phyloP scores from a whole-genome alignment of 1,140 invertebrate species.

The Monochamus saltuarius region DNA sequence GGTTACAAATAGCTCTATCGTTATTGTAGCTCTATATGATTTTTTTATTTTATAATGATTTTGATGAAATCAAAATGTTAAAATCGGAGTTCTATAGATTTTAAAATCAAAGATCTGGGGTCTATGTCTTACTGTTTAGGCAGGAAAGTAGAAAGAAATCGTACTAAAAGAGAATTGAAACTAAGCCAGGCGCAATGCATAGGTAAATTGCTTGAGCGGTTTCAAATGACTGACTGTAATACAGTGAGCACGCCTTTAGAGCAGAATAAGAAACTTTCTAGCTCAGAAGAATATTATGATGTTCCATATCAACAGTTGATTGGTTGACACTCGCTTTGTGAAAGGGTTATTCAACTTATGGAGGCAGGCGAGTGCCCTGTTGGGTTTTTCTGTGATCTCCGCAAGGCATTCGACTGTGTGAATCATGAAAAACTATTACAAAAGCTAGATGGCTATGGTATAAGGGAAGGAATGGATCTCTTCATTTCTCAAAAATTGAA shows the following conservation, averaged over 20 bases:
- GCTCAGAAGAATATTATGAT: slow-evolving; percentile 26
- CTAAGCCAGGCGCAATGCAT: slow-evolving; percentile 48
- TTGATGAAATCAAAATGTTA: slow-evolving; percentile 25
- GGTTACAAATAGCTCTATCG: slow-evolving; percentile 23
- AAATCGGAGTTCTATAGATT: slow-evolving; percentile 32
- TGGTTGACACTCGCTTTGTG: no score
- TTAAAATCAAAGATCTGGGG: slow-evolving; percentile 43
- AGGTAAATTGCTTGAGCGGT: slow-evolving; percentile 43
- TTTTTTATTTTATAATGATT: slow-evolving; percentile 43
- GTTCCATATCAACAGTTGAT: slow-evolving; percentile 29
- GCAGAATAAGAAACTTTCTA: slow-evolving; percentile 31
- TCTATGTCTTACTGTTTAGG: slow-evolving; percentile 27
- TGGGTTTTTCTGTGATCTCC: no score
- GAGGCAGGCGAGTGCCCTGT: no score
- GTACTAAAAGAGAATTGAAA: slow-evolving; percentile 34
- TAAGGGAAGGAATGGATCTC: no score
- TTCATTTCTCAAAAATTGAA: no score
- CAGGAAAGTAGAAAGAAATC: slow-evolving; percentile 46
- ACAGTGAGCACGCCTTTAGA: slow-evolving; percentile 44
- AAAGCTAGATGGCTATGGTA: no score
- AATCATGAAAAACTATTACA: no score
- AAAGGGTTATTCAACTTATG: no score
- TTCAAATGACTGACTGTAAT: slow-evolving; percentile 48
- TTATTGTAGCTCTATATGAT: slow-evolving; percentile 46
- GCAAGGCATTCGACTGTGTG: no score